Percentiles rank a stretch among this genome's conserved stretches.
Evolutionary conservation across 2,797 vertebrate species (phyloP).

Genomic region (Lepus oiostolus): DNA sequence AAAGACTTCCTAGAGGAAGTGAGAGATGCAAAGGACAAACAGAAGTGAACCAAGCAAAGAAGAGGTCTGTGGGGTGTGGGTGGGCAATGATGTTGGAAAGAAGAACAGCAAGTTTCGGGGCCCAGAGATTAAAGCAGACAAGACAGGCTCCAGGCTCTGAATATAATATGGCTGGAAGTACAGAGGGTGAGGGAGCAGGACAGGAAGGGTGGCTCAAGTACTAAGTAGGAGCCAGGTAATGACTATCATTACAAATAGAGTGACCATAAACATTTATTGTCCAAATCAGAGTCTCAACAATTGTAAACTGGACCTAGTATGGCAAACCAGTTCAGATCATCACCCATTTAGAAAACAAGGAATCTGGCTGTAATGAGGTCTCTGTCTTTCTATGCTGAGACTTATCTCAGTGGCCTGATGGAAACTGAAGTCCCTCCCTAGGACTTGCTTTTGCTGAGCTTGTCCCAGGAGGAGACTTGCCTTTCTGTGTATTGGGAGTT

Average conservation of each 20-base stretch:
- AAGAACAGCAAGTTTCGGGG: neutral
- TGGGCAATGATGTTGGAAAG: neutral
- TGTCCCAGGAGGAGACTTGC: neutral
- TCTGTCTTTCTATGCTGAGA: neutral
- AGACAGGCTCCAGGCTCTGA: neutral
- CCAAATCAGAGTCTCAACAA: neutral
- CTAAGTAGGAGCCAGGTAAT: neutral
- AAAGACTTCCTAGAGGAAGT: conserved; percentile 35
- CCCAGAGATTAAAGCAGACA: neutral
- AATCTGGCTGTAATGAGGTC: neutral
- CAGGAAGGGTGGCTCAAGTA: neutral
- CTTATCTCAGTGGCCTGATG: neutral
- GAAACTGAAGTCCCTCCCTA: neutral
- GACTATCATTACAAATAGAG: neutral
- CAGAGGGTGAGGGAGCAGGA: neutral
- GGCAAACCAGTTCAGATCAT: neutral
- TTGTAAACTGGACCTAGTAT: neutral
- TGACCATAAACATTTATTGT: neutral
- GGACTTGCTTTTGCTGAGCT: neutral
- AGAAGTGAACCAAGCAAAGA: neutral
- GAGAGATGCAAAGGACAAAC: conserved; percentile 28
- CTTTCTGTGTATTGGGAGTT: neutral
- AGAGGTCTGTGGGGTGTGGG: neutral
- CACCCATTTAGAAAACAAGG: neutral
- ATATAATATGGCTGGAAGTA: neutral